Percentiles rank a stretch among this genome's conserved stretches.
These are phyloP conservation scores for Loxodonta africana DNA, from an alignment of 2,113 vertebrate genomes.

Conservation along the genomic window DNA sequence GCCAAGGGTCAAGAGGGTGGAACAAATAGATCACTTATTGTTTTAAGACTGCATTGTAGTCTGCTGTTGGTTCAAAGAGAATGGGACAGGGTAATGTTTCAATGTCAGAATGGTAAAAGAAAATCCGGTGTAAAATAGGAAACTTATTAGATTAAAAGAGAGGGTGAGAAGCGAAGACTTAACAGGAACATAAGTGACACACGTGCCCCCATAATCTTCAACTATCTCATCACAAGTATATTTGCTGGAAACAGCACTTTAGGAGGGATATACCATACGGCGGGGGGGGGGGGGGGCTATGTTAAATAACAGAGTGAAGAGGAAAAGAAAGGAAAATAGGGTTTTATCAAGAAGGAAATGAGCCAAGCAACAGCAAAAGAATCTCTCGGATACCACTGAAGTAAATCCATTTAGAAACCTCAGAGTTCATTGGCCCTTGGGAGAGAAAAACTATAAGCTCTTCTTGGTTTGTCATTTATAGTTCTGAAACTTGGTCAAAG, in stretches of 20 bases:
- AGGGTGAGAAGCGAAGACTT: conserved; percentile 18
- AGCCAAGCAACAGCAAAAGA: conserved; percentile 50
- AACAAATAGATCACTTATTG: background rate
- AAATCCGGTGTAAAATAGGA: background rate
- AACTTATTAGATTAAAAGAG: conserved; percentile 42
- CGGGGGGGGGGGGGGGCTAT: background rate
- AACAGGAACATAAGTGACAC: conserved; percentile 50
- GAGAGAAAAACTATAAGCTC: background rate
- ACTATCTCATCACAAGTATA: background rate
- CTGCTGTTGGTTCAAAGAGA: conserved; percentile 31
- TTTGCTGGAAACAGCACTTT: background rate
- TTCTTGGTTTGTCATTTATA: conserved; percentile 36
- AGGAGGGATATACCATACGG: background rate
- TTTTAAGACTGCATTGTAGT: background rate
- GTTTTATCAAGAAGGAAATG: conserved; percentile 58
- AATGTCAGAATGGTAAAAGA: conserved; percentile 1
- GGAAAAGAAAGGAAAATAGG: conserved; percentile 45
- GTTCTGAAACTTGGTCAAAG: conserved; percentile 7
- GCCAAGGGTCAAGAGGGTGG: background rate
- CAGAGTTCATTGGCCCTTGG: background rate
- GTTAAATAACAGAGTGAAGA: conserved; percentile 54
- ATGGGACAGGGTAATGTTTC: background rate
- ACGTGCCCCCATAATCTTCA: conserved; percentile 9
- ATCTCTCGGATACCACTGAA: conserved; percentile 22
- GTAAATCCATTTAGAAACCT: conserved; percentile 8